Evolutionary conservation across 35 echinoderm and acorn worm species (phyloP), one percentile per base, ranked within the genome.

Genomic region (Nesometra sesokonis): DNA sequence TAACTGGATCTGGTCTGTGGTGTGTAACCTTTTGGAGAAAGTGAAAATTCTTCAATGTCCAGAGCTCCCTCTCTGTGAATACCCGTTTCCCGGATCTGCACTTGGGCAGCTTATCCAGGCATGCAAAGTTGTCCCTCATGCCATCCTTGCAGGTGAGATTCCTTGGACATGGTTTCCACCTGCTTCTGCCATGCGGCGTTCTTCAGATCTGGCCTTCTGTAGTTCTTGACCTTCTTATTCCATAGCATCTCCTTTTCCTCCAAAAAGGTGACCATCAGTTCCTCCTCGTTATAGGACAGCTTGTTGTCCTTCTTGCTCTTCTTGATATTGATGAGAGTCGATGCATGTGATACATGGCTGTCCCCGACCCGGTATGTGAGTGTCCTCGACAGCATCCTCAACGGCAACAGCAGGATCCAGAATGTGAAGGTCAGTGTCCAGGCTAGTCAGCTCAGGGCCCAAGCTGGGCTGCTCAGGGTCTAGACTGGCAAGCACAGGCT

Each of bases 41-140:
- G 78, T n/a, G 78, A 0, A 80, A 8, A 31, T 80, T 80, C 78
- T 80, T 0, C 78, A 80, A n/a, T 5, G 78, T 80, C 78, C 78
- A 80, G 78, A 80, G 78, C 78, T 80, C 78, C 78, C 78, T 78
- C 77, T 78, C 77, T 78, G 77, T 78, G 77, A 78, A 78, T 0
- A 13, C 13, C 0, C 77, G 77, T 78, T 78, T 27, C 13, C 77
- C 78, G 78, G 78, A 80, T 34, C 78, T 34, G 0, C 31, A 80
- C 29, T 30, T 80, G 78, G 78, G 5, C 29, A 80, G 17, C 78
- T 80, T 80, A 4, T 80, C 78, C 29, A 15, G 78, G 17, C 78
- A 4, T 15, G 23, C 29, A 34, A 80, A 80, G 23, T 80, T 80
- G 78, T 80, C 78, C 17, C 17, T 80, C 78, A 80, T 80, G 78